Base-by-base conservation (phyloP, 2,113 vertebrate species). In the Leptobrachium leishanense region DNA sequence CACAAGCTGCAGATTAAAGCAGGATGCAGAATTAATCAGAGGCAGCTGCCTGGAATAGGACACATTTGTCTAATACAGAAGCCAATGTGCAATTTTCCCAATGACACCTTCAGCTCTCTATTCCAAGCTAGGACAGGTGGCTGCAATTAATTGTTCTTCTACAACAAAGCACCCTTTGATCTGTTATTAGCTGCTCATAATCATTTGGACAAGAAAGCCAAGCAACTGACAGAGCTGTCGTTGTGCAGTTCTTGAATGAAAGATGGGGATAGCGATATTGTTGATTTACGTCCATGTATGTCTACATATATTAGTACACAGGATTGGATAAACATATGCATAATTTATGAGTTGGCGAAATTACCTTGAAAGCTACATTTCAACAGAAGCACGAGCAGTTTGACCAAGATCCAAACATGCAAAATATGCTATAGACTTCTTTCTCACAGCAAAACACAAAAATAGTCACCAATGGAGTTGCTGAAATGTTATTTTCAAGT, bases 91-190 rank as follows among this genome's bases (percentile, higher is more conserved):
- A 72, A 72, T 72, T 72, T 72, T 72, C 69, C 69, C 50, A 54
- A 54, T 72, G 20, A 72, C 69, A 72, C 46, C 69, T 72, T 72
- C 9, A 54, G 50, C 69, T 54, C 50, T 55, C 46, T 55, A 72
- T 54, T 55, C 10, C 69, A 72, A 72, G 69, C 69, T 43, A 54
- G 69, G 69, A 72, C 69, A 72, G 46, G 69, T 72, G 69, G 69
- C 69, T 72, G 69, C 50, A 72, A 55, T 55, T 72, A 72, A 72
- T 72, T 54, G 69, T 72, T 55, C 43, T 69, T 69, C 69, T 20
- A 72, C n/a, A 72, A 72, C 69, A 55, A 72, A 72, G 46, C 69
- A 72, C 20, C 69, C 50, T 72, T 72, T 72, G 69, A 72, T 72
- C 69, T 72, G 69, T 72, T 72, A 72, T 72, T 72, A 72, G 50